Conservation (phyloP, 1,140 invertebrate genomes). For the Acromyrmex heyeri region DNA sequence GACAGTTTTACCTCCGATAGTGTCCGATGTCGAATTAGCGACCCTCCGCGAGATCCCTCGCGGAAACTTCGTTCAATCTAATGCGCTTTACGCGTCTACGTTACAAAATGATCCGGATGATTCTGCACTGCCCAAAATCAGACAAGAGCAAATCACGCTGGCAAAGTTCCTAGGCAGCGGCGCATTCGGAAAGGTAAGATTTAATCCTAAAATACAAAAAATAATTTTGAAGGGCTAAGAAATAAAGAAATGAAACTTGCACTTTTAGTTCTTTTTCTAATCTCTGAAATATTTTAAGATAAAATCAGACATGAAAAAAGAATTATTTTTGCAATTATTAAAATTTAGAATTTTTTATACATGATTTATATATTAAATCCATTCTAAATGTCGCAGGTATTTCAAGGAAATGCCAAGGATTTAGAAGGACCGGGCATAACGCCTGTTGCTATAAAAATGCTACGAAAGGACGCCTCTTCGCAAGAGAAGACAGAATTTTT, state of each 20-base stretch:
- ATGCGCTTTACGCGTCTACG: slow-evolving; percentile 91
- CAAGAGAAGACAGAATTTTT: slow-evolving; percentile 97
- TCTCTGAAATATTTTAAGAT: not conserved
- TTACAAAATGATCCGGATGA: slow-evolving; percentile 89
- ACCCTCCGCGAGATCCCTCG: slow-evolving; percentile 94
- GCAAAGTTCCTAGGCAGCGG: slow-evolving; percentile 97
- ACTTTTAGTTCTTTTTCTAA: not conserved
- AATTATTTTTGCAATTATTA: not conserved
- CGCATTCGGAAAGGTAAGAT: slow-evolving; percentile 95
- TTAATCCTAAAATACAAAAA: not conserved
- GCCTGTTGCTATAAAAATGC: slow-evolving; percentile 89
- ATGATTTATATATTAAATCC: not conserved
- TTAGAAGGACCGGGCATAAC: slow-evolving; percentile 87
- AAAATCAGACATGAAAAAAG: not conserved
- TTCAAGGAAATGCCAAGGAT: slow-evolving; percentile 93
- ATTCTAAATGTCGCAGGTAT: slow-evolving; percentile 87
- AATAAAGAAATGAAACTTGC: not conserved
- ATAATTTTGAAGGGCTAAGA: not conserved
- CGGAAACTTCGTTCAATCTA: slow-evolving; percentile 92
- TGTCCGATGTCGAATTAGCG: slow-evolving; percentile 94
- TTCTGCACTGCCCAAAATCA: slow-evolving; percentile 92
- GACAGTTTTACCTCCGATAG: slow-evolving; percentile 86
- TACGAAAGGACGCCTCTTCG: slow-evolving; percentile 96
- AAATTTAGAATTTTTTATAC: not conserved
- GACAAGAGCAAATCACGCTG: slow-evolving; percentile 92